Conservation (phyloP, 2,113 vertebrate genomes). For the Mustela lutreola region DNA sequence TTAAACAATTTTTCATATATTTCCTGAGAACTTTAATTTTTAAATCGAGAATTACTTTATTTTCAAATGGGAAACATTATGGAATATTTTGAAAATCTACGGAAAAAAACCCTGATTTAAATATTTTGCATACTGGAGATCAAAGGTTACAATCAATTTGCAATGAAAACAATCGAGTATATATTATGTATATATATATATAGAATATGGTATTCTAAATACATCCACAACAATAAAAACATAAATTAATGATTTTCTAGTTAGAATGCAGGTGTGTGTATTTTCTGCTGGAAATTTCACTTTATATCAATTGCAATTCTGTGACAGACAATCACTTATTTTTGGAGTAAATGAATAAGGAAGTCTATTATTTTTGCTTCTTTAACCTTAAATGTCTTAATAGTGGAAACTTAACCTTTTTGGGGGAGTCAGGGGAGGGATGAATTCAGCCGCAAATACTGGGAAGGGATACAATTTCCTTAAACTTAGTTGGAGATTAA, state of each 20-base stretch:
- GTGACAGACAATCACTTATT: neutral
- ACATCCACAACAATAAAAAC: constrained; percentile 34
- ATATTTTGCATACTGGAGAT: constrained; percentile 66
- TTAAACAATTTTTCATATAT: constrained; percentile 16
- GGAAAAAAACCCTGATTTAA: constrained; percentile 70
- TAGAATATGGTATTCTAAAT: constrained; percentile 32
- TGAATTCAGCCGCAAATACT: neutral
- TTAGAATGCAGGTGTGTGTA: constrained; percentile 52
- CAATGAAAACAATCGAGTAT: constrained; percentile 73
- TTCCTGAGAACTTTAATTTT: constrained; percentile 67
- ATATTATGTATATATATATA: neutral
- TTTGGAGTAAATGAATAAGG: constrained; percentile 41
- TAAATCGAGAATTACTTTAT: constrained; percentile 51
- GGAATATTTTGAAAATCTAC: constrained; percentile 50
- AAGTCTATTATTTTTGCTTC: constrained; percentile 73
- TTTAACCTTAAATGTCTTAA: constrained; percentile 59
- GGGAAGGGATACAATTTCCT: constrained; percentile 26
- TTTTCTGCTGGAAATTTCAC: constrained; percentile 66
- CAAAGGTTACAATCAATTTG: constrained; percentile 69
- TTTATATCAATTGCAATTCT: constrained; percentile 53
- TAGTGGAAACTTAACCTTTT: constrained; percentile 20
- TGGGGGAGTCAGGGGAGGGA: neutral
- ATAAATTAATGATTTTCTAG: constrained; percentile 57
- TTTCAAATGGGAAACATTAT: constrained; percentile 56
- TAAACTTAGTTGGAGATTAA: constrained; percentile 55